Evolutionary conservation across 1,140 invertebrate genomes (phyloP), one percentile per base, ranked within the genome.

Genomic region (Drosophila melanogaster): DNA sequence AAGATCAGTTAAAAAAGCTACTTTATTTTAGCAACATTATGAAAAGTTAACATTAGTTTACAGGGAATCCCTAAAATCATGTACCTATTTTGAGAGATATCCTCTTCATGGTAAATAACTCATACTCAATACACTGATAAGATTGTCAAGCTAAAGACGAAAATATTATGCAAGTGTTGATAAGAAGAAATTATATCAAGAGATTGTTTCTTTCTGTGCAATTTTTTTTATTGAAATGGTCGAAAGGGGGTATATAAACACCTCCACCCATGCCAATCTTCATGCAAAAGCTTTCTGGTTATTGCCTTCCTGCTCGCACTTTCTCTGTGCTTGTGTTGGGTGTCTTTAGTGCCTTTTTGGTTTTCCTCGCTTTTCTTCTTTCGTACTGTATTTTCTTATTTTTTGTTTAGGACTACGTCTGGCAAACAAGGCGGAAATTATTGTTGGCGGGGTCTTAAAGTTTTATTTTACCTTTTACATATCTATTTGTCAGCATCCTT

Each of bases 371-470:
- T 59, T 64, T 80, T 54, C 44, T 62, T 57, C 54, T 41, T 65
- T 59, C 40, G 37, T 66, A 61, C 51, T 80, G 59, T 85, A 57
- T 57, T 54, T 58, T 43, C 37, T 17, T 12, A 17, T 24, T 54
- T 56, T 49, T 58, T 55, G 61, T 66, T 53, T n/a, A 43, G 22
- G 41, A 33, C 71, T 75, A 30, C 49, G 64, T 57, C 62, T 61
- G 55, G 72, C 64, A 77, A 73, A 66, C 69, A 80, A 57, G 61
- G 49, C 83, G 83, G 79, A 86, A 87, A 87, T 86, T 86, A 87
- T 87, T 81, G 75, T 65, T 71, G 70, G 49, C 70, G 75, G 55
- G 66, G 47, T 76, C 78, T 72, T 86, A 59, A 62, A 73, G 37
- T 59, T 47, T 70, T 69, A 22, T 69, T 51, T 38, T 50, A 30